These are phyloP conservation scores for Dreissena polymorpha DNA, from an alignment of 1,140 invertebrate species.

Conservation along the genomic window DNA sequence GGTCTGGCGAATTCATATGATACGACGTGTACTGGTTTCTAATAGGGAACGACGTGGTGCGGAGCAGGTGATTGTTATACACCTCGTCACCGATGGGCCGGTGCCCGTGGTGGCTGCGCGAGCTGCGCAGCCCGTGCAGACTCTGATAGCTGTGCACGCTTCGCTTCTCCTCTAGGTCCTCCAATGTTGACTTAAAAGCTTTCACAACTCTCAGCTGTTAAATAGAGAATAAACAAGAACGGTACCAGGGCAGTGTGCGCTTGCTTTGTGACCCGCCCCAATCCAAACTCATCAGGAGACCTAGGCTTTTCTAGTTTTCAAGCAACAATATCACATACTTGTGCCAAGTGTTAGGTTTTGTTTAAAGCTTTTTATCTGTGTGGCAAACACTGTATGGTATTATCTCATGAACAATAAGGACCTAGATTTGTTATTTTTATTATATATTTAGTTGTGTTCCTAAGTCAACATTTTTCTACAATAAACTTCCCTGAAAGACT, in stretches of 20 bases:
- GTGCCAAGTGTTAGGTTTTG: too few relatives aligned
- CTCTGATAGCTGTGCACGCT: slow-evolving; percentile 97
- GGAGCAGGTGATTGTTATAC: slow-evolving; percentile 61
- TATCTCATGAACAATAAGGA: too few relatives aligned
- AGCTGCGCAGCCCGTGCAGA: slow-evolving; percentile 95
- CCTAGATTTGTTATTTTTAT: too few relatives aligned
- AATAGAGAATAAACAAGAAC: slow-evolving; percentile 46
- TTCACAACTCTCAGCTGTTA: slow-evolving; percentile 99
- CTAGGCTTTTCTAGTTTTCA: background rate
- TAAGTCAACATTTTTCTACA: too few relatives aligned
- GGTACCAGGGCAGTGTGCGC: slow-evolving; percentile 26
- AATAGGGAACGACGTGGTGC: slow-evolving; percentile 53
- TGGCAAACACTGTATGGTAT: too few relatives aligned
- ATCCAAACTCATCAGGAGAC: background rate
- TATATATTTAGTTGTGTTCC: too few relatives aligned
- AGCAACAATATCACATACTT: too few relatives aligned
- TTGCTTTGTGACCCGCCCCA: background rate
- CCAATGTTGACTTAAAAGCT: slow-evolving; percentile 99
- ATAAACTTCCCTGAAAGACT: too few relatives aligned
- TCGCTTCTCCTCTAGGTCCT: slow-evolving; percentile 99
- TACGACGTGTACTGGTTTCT: slow-evolving; percentile 51
- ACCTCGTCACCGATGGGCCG: slow-evolving; percentile 87
- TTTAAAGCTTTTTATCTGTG: too few relatives aligned
- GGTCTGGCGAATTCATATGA: slow-evolving; percentile 38
- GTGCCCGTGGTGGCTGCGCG: slow-evolving; percentile 88